Base-by-base conservation (phyloP, 2,888 invertebrate genomes). In the Pemphredon lugubris region DNA sequence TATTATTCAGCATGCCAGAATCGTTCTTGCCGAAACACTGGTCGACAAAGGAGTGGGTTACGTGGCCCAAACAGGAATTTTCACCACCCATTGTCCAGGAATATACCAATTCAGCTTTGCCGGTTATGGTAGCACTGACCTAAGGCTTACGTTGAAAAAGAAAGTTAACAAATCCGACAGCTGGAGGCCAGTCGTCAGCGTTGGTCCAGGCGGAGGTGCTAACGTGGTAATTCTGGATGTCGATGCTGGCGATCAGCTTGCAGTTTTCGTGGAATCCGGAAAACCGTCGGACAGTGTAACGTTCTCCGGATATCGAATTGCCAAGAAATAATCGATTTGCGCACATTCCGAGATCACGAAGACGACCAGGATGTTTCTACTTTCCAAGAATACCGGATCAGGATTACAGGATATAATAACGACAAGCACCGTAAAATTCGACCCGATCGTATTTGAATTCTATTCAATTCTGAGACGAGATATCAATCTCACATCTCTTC, bases 81-180 rank as follows among this genome's bases (percentile, higher is more conserved):
- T 91, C 81, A 90, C 90, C 34, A 89, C 89, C 7, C 89, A 90
- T 70, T 91, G 91, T 73, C 90, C 91, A 2, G 91, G 91, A 34
- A 85, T 90, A 37, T 91, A 91, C 75, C 90, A 90, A 73, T 90
- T 91, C 80, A 89, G 90, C 37, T 91, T 90, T 78, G 87, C 90
- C 23, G 91, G 89, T 30, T 87, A 87, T 67, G 90, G 90, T 40
- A 85, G 82, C 57, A 51, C 77, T 42, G 87, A 87, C 54, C 73
- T 87, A 26, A 83, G 81, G 30, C 63, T 90, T 30, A 86, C 84
- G 6, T 68, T 90, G 44, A 90, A 89, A 76, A 80, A 80, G 51
- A 89, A 89, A 78, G 50, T 73, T 51, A 86, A 83, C 70, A 85
- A 81, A 60, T 82, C 83, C 5, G 83, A 86, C 3, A 75, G 53